These are phyloP conservation scores for Argopecten irradians DNA, from an alignment of 1,140 invertebrate genomes.

Conservation along the genomic window DNA sequence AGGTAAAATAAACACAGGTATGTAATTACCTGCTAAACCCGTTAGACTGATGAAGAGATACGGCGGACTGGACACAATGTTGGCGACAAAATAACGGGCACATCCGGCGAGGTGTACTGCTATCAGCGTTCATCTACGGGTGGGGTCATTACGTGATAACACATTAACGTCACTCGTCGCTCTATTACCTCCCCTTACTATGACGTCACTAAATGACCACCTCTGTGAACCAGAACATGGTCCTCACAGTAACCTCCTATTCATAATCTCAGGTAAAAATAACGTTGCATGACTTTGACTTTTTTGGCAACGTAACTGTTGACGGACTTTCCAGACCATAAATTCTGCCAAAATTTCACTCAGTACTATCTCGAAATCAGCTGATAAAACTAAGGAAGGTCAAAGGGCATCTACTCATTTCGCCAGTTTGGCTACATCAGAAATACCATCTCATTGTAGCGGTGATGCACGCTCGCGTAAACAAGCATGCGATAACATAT, in stretches of 20 bases:
- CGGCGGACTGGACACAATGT: background rate
- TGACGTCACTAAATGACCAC: conserved; percentile 1
- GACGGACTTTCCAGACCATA: conserved; percentile 8
- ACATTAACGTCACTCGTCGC: background rate
- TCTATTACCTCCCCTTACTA: background rate
- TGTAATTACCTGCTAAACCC: conserved; percentile 21
- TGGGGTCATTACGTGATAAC: background rate
- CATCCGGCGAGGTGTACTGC: background rate
- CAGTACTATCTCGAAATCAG: conserved; percentile 15
- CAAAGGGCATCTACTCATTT: background rate
- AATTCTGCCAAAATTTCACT: conserved; percentile 22
- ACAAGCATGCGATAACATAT: background rate
- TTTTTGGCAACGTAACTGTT: conserved; percentile 9
- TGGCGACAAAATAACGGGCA: background rate
- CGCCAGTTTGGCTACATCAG: conserved; percentile 20
- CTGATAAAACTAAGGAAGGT: background rate
- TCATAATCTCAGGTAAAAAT: background rate
- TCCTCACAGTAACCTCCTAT: background rate
- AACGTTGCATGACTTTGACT: conserved; percentile 21
- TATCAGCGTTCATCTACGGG: background rate
- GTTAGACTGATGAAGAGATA: conserved; percentile 9
- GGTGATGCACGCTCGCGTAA: conserved; percentile 11
- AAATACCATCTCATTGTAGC: conserved; percentile 17
- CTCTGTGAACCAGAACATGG: background rate
- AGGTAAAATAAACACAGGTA: background rate